phyloP scores from a whole-genome alignment of 2,797 vertebrate species.

The Poecilia picta region DNA sequence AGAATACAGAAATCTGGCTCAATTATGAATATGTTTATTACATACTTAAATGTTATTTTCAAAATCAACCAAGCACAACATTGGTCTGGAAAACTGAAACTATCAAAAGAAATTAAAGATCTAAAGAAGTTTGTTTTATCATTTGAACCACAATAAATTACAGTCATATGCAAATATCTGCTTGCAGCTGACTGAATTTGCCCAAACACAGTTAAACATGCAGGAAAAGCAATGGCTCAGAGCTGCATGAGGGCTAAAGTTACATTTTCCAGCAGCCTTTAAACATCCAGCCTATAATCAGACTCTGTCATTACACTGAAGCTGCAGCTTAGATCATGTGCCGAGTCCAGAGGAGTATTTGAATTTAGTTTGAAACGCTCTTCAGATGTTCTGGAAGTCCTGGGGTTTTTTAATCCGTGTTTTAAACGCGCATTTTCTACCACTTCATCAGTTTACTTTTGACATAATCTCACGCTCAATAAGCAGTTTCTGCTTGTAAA shows the following conservation, averaged over 20 bases:
- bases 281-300: conserved; percentile 71
- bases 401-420: not conserved
- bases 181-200: conserved; percentile 45
- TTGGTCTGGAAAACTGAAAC: conserved; percentile 15
- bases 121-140: conserved; percentile 7
- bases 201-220: conserved; percentile 61
- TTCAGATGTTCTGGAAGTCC: conserved; percentile 60
- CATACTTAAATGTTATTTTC: not conserved
- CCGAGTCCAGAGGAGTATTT: conserved; percentile 52
- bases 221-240: conserved; percentile 50
- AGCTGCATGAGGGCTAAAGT: conserved; percentile 60
- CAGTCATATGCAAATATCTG: conserved; percentile 38
- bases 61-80: not conserved
- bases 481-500: not conserved
- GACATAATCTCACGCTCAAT: not conserved
- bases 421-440: not conserved
- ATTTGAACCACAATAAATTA: conserved; percentile 24
- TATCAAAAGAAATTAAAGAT: conserved; percentile 9
- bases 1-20: not conserved
- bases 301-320: conserved; percentile 71
- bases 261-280: conserved; percentile 73
- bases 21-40: not conserved
- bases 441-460: not conserved
- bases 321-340: conserved; percentile 64
- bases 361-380: conserved; percentile 55